Base-by-base conservation (phyloP, 2,113 vertebrate genomes). In the Hydrochoerus hydrochaeris region DNA sequence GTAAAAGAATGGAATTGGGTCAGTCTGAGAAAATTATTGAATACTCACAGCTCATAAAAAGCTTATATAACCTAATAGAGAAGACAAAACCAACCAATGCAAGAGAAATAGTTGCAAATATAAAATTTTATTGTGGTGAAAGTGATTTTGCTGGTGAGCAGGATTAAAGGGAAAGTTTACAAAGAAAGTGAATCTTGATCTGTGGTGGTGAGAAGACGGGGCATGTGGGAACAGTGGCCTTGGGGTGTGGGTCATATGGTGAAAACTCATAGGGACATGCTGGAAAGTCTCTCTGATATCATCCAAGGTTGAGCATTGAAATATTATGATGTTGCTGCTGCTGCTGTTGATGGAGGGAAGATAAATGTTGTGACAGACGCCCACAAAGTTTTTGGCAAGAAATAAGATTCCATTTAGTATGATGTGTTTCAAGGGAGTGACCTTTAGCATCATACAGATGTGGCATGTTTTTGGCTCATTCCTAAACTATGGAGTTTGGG, bases 391-490 rank as follows among this genome's bases (percentile, higher is more conserved):
- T 97, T 97, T 96, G 96, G 97, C 96, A 96, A 95, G 95, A 95
- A 96, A 49, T 85, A 78, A 93, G 94, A 97, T 97, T 98, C 97
- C 97, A 92, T 95, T 97, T 89, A 30, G 90, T 97, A 97, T 97
- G 97, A 98, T 78, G 88, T 82, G 82, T 96, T 93, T 92, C 81
- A 95, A 95, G 92, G 81, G 85, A 95, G 94, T 54, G 90, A 96
- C 88, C 94, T 65, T 86, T 95, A 97, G 92, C 90, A 91, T 93
- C 73, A 80, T 52, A 67, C 87, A 95, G 91, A 94, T 97, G 96
- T 94, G 96, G 92, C 90, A 95, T 96, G 54, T 85, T 97, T 95
- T 97, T 97, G 96, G 85, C 96, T 97, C 71, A 49, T 65, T 78
- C 84, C 46, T 90, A 49, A 94, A 90, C 86, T 89, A 65, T 82